A percentile compares a stretch with the other conserved stretches of the same genome.
phyloP scores from a whole-genome alignment of 1,140 invertebrate species.

The Euschistus heros region DNA sequence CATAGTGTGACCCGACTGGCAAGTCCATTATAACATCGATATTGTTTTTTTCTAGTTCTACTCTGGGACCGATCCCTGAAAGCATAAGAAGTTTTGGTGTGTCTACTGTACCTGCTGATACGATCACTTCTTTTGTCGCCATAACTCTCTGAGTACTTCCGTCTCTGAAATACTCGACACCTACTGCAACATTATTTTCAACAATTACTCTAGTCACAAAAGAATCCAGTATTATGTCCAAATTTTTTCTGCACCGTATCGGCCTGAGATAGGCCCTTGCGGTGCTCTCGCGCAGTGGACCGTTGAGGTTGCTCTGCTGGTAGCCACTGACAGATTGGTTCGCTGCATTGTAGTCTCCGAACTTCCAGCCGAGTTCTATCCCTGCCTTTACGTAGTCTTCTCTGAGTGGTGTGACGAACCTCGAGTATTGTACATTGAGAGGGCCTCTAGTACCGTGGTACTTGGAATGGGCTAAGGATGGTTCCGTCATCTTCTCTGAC shows the following conservation, averaged over 20 bases:
- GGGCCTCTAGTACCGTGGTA: constrained; percentile 56
- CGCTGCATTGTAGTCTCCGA: constrained; percentile 14
- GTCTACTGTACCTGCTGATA: no score
- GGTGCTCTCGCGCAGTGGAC: constrained; percentile 10
- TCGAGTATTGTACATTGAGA: constrained; percentile 44
- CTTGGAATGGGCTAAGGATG: constrained; percentile 34
- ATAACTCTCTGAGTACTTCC: no score
- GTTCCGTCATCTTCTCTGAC: not conserved
- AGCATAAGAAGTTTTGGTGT: no score
- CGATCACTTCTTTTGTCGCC: no score
- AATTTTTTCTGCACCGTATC: constrained; percentile 41
- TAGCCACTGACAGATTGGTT: not conserved
- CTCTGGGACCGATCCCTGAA: no score
- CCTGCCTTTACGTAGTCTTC: constrained; percentile 41
- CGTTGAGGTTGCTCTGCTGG: not conserved
- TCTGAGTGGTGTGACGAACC: constrained; percentile 40
- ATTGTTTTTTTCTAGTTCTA: no score
- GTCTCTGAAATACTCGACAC: no score
- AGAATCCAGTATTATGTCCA: constrained; percentile 43
- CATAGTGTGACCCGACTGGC: no score
- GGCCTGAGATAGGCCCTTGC: constrained; percentile 30
- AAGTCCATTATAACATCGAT: no score
- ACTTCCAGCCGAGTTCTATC: not conserved
- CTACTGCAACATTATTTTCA: no score
- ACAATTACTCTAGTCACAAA: constrained; percentile 37